Base-by-base conservation (phyloP, 2,113 vertebrate genomes). In the Alouatta palliata region DNA sequence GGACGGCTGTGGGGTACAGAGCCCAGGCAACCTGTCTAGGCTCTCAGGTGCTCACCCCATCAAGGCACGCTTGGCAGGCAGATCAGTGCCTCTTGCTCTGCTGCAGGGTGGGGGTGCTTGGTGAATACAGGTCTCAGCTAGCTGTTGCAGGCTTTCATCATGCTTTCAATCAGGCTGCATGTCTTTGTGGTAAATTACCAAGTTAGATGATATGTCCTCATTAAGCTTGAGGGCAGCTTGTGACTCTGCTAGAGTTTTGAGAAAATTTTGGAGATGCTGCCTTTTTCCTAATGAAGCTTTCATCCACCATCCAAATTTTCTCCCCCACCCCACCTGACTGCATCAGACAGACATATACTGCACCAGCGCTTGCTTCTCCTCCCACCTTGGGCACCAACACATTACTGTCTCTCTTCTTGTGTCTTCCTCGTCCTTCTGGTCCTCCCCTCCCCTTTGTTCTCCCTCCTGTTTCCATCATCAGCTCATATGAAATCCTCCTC, bases 401-500 rank as follows among this genome's bases (percentile, higher is more conserved):
- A 87, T 97, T 94, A 91, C 87, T 92, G 37, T 96, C 93, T 95
- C 86, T 97, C 82, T 96, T 97, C 96, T 97, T 96, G 68, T 97
- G 88, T 97, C 61, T 97, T 91, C 87, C 61, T 95, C 77, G 49
- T 83, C 80, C 61, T 79, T 91, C 91, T 90, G 61, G 87, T 80
- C 90, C 61, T 95, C 89, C 94, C 85, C 93, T 77, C 73, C 87
- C 85, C 71, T 68, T 92, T 90, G 66, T 97, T 94, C 73, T 95
- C 88, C 96, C 49, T 93, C 95, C 43, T 79, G 37, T 97, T 93
- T 40, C 90, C 97, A 91, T 88, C 95, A 27, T 47, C 88, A 95
- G 97, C 96, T 97, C 97, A 91, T 92, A 97, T 96, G 97, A 98
- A 98, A 98, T 45, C 96, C 79, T 45, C 96, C 79, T 97, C 98